Evolutionary conservation across 2,888 invertebrate genomes (phyloP).

Genomic region (Tetragnatha montana): DNA sequence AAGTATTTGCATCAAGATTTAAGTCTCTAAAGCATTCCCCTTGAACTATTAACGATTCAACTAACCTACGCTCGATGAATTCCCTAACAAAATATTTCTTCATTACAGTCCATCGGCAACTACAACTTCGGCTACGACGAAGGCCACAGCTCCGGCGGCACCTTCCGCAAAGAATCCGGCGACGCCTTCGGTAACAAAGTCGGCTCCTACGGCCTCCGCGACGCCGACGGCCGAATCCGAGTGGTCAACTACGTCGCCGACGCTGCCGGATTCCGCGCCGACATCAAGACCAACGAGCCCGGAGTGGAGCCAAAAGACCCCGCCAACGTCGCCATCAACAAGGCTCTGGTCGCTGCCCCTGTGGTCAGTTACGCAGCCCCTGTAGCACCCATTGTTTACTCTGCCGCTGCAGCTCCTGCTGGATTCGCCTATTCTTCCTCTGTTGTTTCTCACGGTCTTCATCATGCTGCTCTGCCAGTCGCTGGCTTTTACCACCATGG

Average conservation of each 20-base stretch:
- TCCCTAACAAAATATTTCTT: not conserved
- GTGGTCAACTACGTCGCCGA: slow-evolving; percentile 73
- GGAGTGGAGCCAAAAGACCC: slow-evolving; percentile 72
- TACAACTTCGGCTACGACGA: slow-evolving; percentile 73
- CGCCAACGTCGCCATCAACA: slow-evolving; percentile 70
- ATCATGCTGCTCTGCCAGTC: slow-evolving; percentile 9
- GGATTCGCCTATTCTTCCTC: not conserved
- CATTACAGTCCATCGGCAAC: slow-evolving; percentile 71
- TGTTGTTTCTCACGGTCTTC: slow-evolving; percentile 8
- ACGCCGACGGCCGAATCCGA: slow-evolving; percentile 71
- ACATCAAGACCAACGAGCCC: slow-evolving; percentile 72
- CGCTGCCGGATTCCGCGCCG: slow-evolving; percentile 71
- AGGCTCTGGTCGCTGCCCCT: slow-evolving; percentile 44
- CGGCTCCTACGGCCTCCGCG: slow-evolving; percentile 72
- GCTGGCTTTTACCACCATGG: slow-evolving; percentile 14
- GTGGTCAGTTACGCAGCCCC: slow-evolving; percentile 15
- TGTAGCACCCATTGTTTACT: slow-evolving; percentile 14
- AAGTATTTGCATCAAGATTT: too few species aligned
- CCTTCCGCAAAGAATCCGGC: slow-evolving; percentile 72
- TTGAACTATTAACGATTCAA: too few species aligned
- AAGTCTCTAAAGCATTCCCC: too few species aligned
- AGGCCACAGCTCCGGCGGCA: slow-evolving; percentile 71
- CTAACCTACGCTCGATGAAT: too few species aligned
- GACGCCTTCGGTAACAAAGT: slow-evolving; percentile 66
- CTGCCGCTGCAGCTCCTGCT: slow-evolving; percentile 10